Percentiles rank a stretch among this genome's conserved stretches.
Conservation (phyloP, 2,113 vertebrate species). For the Gymnogyps californianus region DNA sequence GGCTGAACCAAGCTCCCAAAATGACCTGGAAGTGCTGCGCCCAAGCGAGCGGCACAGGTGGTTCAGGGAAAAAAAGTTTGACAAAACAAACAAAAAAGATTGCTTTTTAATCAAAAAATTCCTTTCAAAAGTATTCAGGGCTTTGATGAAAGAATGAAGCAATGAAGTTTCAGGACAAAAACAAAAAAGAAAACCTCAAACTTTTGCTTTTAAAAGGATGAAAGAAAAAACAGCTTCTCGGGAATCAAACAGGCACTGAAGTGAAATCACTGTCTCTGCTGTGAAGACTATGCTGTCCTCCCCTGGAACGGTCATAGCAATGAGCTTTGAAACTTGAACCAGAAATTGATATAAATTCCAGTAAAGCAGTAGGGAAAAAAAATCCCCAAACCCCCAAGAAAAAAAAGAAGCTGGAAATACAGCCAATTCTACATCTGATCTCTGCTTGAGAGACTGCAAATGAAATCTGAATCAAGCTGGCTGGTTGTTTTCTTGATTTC, state of each 20-base stretch:
- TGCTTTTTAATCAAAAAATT: slow-evolving; percentile 28
- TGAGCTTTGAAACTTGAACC: not conserved
- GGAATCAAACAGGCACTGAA: not conserved
- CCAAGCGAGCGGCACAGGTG: not conserved
- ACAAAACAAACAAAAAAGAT: not conserved
- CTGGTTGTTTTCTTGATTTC: not conserved
- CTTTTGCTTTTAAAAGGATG: not conserved
- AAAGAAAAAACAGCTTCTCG: not conserved
- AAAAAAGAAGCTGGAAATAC: not conserved
- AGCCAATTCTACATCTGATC: not conserved
- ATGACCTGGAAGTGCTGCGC: not conserved
- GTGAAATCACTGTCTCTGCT: not conserved
- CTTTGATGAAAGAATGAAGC: not conserved
- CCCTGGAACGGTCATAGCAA: not conserved
- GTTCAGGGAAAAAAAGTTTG: not conserved
- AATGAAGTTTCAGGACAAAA: not conserved
- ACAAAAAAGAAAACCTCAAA: not conserved
- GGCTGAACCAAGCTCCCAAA: not conserved
- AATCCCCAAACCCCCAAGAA: not conserved
- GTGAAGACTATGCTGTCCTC: not conserved
- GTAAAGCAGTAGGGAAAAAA: not conserved
- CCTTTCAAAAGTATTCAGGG: not conserved
- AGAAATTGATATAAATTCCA: not conserved
- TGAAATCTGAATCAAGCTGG: not conserved
- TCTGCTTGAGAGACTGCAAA: not conserved